These are phyloP conservation scores for Geotrypetes seraphini DNA, from an alignment of 2,797 vertebrate genomes.

Conservation along the genomic window DNA sequence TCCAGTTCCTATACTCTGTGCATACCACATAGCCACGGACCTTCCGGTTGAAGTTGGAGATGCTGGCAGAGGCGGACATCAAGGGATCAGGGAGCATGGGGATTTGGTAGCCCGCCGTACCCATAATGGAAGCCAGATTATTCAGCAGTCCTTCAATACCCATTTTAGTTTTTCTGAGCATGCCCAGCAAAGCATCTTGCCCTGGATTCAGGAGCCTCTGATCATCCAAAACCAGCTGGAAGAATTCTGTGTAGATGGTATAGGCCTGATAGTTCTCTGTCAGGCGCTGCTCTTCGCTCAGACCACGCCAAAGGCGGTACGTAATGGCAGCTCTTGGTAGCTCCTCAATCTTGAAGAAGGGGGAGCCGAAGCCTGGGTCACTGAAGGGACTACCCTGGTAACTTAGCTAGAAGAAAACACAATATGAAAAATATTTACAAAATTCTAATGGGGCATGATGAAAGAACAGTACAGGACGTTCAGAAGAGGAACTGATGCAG, in stretches of 20 bases:
- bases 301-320: slow-evolving; percentile 27
- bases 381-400: slow-evolving; percentile 41
- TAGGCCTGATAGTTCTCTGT: slow-evolving; percentile 23
- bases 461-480: too few species aligned
- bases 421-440: too few species aligned
- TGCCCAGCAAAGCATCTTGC: slow-evolving; percentile 16
- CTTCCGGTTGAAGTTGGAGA: slow-evolving; percentile 33
- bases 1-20: slow-evolving; percentile 34
- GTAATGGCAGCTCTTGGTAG: slow-evolving; percentile 17
- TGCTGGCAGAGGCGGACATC: slow-evolving; percentile 6
- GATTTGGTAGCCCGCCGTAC: slow-evolving; percentile 16
- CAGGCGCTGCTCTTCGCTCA: slow-evolving; percentile 21
- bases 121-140: slow-evolving; percentile 32
- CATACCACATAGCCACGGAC: slow-evolving; percentile 39
- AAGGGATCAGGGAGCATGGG: slow-evolving; percentile 8
- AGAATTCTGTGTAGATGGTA: slow-evolving; percentile 26
- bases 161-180: slow-evolving; percentile 19
- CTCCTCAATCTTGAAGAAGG: slow-evolving; percentile 18
- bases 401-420: too few species aligned
- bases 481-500: too few species aligned
- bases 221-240: slow-evolving; percentile 35
- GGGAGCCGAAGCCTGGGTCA: slow-evolving; percentile 23
- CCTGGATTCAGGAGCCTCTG: slow-evolving; percentile 26
- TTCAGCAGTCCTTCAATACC: slow-evolving; percentile 27
- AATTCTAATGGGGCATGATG: too few species aligned